Conservation (phyloP, 2,113 vertebrate species). For the Pholis gunnellus region DNA sequence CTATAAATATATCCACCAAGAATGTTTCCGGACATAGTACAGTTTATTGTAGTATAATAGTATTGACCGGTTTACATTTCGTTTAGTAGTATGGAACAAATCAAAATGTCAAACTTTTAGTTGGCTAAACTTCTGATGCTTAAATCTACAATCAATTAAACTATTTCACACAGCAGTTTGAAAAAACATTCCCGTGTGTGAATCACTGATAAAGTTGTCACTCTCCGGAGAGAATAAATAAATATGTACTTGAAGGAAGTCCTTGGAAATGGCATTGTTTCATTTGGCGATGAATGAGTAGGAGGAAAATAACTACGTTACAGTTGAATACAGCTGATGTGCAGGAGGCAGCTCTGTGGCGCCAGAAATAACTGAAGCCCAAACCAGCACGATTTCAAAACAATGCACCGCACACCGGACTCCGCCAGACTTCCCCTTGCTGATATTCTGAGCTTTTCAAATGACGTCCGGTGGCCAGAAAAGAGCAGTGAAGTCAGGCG, state of each 20-base stretch:
- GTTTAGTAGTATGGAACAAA: background rate
- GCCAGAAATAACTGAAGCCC: conserved; percentile 74
- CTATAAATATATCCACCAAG: background rate
- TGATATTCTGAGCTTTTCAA: conserved; percentile 77
- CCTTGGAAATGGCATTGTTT: conserved; percentile 77
- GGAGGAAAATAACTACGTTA: conserved; percentile 67
- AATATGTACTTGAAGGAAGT: conserved; percentile 63
- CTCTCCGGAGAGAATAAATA: conserved; percentile 59
- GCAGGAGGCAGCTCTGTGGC: conserved; percentile 47
- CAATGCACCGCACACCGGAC: conserved; percentile 72
- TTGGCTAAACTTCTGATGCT: too few relatives aligned
- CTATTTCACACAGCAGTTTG: background rate
- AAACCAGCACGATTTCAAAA: conserved; percentile 71
- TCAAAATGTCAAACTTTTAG: background rate
- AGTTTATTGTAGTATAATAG: background rate
- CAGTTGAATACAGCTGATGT: conserved; percentile 61
- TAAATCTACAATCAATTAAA: background rate
- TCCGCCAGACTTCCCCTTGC: conserved; percentile 74
- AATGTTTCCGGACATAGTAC: background rate
- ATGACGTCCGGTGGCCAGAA: conserved; percentile 75
- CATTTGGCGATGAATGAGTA: conserved; percentile 59
- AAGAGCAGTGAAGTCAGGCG: conserved; percentile 60
- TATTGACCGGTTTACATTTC: background rate
- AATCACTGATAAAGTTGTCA: conserved; percentile 37
- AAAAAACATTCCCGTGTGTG: conserved; percentile 37